Evolutionary conservation across 2,888 invertebrate genomes (phyloP).

Genomic region (Unio pictorum): DNA sequence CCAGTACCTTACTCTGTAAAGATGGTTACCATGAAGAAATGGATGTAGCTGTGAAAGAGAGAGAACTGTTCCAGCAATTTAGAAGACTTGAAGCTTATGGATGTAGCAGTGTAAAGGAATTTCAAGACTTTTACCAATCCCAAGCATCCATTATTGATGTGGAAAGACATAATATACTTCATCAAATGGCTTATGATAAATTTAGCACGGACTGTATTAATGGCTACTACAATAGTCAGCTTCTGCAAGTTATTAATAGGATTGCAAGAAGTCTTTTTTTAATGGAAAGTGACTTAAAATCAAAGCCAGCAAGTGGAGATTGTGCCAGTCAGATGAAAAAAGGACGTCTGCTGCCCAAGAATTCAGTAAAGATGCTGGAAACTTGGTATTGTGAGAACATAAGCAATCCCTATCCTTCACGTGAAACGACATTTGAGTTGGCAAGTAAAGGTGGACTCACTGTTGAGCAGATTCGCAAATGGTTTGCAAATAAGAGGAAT

Average conservation of each 20-base stretch:
- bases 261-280: slow-evolving; percentile 24
- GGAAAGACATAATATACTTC: slow-evolving; percentile 32
- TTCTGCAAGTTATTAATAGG: slow-evolving; percentile 23
- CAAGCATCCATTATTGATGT: slow-evolving; percentile 33
- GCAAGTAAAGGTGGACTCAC: slow-evolving; percentile 50
- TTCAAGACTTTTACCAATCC: slow-evolving; percentile 29
- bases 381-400: slow-evolving; percentile 56
- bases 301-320: slow-evolving; percentile 10
- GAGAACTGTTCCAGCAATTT: slow-evolving; percentile 22
- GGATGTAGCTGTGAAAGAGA: slow-evolving; percentile 31
- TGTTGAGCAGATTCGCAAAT: slow-evolving; percentile 58
- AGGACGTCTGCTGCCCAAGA: slow-evolving; percentile 45
- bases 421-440: slow-evolving; percentile 44
- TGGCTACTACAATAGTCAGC: slow-evolving; percentile 28
- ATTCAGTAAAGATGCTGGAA: slow-evolving; percentile 42
- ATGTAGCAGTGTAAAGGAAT: slow-evolving; percentile 13
- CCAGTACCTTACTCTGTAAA: no score
- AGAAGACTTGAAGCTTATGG: slow-evolving; percentile 8
- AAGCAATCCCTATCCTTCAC: slow-evolving; percentile 57
- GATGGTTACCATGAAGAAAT: slow-evolving; percentile 19
- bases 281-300: slow-evolving; percentile 9
- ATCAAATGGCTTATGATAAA: slow-evolving; percentile 29
- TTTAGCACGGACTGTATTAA: slow-evolving; percentile 26
- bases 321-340: slow-evolving; percentile 16
- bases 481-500: slow-evolving; percentile 64